Evolutionary conservation across 2,113 vertebrate species (phyloP).

Genomic region (Anolis carolinensis): DNA sequence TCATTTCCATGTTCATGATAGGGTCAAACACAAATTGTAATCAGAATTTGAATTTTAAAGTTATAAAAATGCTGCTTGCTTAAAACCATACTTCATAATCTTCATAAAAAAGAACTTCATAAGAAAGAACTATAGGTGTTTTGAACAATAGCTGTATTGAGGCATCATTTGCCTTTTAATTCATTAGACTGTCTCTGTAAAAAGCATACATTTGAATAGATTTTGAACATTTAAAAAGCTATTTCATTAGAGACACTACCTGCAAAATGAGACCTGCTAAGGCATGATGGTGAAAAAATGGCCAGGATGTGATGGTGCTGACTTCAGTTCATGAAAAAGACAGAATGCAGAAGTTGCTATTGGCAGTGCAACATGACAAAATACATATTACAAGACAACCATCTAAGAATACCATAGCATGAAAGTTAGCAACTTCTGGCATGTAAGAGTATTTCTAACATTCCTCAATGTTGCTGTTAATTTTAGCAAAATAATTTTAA

Average conservation of each 20-base stretch:
- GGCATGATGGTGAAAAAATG: neutral
- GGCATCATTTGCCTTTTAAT: neutral
- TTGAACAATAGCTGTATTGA: neutral
- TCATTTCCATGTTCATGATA: constrained; percentile 27
- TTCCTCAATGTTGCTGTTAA: too few relatives aligned
- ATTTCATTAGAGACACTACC: neutral
- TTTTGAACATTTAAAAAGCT: neutral
- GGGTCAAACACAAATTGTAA: constrained; percentile 8
- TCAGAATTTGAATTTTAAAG: neutral
- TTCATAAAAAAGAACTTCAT: neutral
- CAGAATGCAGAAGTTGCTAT: neutral
- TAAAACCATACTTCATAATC: neutral
- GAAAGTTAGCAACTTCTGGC: neutral
- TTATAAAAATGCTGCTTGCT: neutral
- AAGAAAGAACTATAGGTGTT: neutral
- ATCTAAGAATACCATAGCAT: neutral
- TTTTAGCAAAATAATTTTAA: too few relatives aligned
- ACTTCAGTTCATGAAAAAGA: neutral
- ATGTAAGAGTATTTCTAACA: too few relatives aligned
- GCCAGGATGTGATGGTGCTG: neutral
- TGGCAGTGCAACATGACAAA: neutral
- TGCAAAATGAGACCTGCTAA: neutral
- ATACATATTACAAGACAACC: neutral
- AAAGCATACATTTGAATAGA: neutral
- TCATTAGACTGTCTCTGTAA: neutral